Conservation (phyloP, 2,888 invertebrate genomes). For the Drosophila monieri region DNA sequence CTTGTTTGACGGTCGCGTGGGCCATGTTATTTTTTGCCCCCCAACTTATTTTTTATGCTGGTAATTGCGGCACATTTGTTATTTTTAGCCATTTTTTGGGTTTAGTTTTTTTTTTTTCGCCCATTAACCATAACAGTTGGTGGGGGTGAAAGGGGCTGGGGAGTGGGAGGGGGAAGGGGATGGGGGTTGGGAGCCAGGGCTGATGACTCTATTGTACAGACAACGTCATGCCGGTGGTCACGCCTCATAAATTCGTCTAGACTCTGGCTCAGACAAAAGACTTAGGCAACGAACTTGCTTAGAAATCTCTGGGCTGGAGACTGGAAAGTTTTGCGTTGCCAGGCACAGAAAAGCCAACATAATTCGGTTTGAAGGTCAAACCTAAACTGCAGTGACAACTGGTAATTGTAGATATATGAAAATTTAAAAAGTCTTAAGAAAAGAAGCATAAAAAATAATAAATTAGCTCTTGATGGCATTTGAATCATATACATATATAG, state of each 20-base stretch:
- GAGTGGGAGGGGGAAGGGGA: neutral
- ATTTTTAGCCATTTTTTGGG: slow-evolving; percentile 62
- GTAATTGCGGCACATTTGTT: slow-evolving; percentile 75
- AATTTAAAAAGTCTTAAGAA: slow-evolving; percentile 1
- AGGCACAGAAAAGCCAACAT: slow-evolving; percentile 2
- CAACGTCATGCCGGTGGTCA: slow-evolving; percentile 58
- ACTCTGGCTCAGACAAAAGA: slow-evolving; percentile 65
- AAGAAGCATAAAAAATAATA: neutral
- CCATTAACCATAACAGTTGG: slow-evolving; percentile 65
- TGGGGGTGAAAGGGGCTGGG: neutral
- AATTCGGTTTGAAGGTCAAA: slow-evolving; percentile 28
- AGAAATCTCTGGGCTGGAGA: slow-evolving; percentile 27
- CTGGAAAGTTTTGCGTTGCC: slow-evolving; percentile 41
- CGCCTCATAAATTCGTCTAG: slow-evolving; percentile 50
- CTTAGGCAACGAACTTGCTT: slow-evolving; percentile 71
- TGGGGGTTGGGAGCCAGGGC: slow-evolving; percentile 29
- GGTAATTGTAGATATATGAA: slow-evolving; percentile 13
- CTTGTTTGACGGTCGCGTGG: slow-evolving; percentile 67
- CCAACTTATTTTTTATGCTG: slow-evolving; percentile 35
- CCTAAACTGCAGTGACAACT: slow-evolving; percentile 25
- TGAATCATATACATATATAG: too few relatives aligned
- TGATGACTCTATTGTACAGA: slow-evolving; percentile 53
- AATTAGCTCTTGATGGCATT: neutral
- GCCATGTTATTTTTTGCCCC: slow-evolving; percentile 59
- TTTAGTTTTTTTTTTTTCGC: slow-evolving; percentile 50